Evolutionary conservation across 2,888 invertebrate species (phyloP).

Genomic region (Synergus japonicus): DNA sequence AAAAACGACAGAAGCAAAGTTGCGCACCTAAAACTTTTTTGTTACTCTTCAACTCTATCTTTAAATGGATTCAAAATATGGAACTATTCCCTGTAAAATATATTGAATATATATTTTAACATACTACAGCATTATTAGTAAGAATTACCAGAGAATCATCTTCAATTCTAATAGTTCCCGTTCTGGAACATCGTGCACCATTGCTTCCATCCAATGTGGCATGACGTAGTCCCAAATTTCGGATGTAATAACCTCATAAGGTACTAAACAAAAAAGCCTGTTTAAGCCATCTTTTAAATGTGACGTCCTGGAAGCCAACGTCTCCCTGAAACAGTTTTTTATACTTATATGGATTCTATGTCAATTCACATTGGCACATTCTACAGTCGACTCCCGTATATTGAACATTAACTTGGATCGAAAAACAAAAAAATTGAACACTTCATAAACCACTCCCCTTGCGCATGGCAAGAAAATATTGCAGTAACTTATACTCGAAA

Average conservation of each 20-base stretch:
- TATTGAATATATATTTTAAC: background rate
- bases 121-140: background rate
- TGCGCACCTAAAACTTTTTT: no score
- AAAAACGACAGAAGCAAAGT: no score
- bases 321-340: slow-evolving; percentile 82
- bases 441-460: no score
- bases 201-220: slow-evolving; percentile 99
- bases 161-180: slow-evolving; percentile 91
- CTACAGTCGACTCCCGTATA: no score
- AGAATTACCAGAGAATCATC: slow-evolving; percentile 83
- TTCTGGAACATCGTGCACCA: slow-evolving; percentile 93
- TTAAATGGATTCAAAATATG: no score
- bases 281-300: slow-evolving; percentile 97
- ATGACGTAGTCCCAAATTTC: slow-evolving; percentile 99
- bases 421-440: no score
- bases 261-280: slow-evolving; percentile 95
- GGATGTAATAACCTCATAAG: slow-evolving; percentile 97
- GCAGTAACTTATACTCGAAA: no score
- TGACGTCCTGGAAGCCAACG: slow-evolving; percentile 89
- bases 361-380: background rate
- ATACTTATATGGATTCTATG: slow-evolving; percentile 28
- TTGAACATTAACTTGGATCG: no score
- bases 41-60: no score
- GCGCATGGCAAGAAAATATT: no score
- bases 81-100: fast-evolving